Conservation (phyloP, 2,797 vertebrate genomes). For the Todus mexicanus region DNA sequence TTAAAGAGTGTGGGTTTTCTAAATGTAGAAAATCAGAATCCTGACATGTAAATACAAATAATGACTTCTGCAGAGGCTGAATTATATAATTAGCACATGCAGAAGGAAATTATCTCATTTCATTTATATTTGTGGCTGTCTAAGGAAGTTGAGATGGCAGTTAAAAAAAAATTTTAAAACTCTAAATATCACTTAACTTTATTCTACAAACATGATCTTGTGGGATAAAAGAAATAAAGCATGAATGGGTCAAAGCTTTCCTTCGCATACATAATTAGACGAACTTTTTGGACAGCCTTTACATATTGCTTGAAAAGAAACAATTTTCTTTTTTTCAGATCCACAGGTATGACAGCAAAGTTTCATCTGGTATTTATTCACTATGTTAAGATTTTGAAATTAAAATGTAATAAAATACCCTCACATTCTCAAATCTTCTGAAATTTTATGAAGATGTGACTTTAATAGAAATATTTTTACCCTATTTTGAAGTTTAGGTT, state of each 20-base stretch:
- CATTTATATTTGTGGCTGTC: conserved; percentile 7
- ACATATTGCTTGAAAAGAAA: neutral
- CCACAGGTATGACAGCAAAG: neutral
- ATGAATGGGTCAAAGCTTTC: conserved; percentile 17
- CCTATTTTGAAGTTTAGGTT: neutral
- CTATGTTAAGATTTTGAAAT: neutral
- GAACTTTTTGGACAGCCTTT: neutral
- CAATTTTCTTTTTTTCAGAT: neutral
- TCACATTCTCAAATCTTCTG: neutral
- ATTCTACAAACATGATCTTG: neutral
- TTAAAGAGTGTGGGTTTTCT: neutral
- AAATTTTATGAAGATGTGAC: neutral
- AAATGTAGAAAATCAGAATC: neutral
- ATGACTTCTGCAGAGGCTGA: neutral
- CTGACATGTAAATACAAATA: neutral
- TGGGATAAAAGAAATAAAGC: neutral
- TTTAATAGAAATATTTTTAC: neutral
- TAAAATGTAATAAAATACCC: neutral
- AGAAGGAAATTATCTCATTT: neutral
- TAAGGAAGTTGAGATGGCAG: neutral
- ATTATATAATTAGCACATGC: neutral
- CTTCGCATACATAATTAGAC: conserved; percentile 10
- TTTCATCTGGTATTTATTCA: neutral
- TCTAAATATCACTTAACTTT: neutral
- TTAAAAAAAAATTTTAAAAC: neutral